Evolutionary conservation across 2,113 vertebrate species (phyloP), one percentile per base, ranked within the genome.

Genomic region (Tragelaphus imberbis): DNA sequence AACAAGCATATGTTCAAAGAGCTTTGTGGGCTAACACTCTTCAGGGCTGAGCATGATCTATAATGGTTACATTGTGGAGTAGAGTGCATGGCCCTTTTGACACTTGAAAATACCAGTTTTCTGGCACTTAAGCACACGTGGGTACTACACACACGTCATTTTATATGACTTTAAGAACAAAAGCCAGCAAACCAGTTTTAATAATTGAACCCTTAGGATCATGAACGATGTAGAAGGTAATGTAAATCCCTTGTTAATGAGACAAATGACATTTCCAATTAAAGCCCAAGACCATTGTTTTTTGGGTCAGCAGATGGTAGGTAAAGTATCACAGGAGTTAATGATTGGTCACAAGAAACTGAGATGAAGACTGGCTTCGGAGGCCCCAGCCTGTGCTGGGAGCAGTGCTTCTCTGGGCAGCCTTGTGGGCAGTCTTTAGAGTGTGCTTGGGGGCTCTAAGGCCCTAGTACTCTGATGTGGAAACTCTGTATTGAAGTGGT

Each of bases 51-150:
- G 56, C 63, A 75, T 53, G 61, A 51, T 81, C 79, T 81, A 0
- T 75, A 40, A 84, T 15, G 56, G 91, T 77, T 92, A 58, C 25
- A 27, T 77, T 75, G 65, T 58, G 77, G 30, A 51, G 51, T 47
- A 58, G 53, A 85, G 55, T 14, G 33, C 56, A 40, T 86, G 81
- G 85, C 53, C 96, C 96, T 94, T 93, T 28, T 94, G 82, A 94
- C 80, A 94, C 97, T 97, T 93, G 97, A 98, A 96, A 93, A 95
- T 82, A 81, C 91, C 80, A 84, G 53, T 71, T 91, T 95, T 89
- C 49, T 93, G 89, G 96, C 85, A 49, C 51, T 17, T 81, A 95
- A 84, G 94, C 53, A 96, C 94, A 92, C 4, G 75, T 92, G 94
- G 95, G 80, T 94, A 84, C 75, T 94, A 59, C 89, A 36, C 51